phyloP scores from a whole-genome alignment of 2,888 invertebrate genomes.

The Drosophila nr. medialis region DNA sequence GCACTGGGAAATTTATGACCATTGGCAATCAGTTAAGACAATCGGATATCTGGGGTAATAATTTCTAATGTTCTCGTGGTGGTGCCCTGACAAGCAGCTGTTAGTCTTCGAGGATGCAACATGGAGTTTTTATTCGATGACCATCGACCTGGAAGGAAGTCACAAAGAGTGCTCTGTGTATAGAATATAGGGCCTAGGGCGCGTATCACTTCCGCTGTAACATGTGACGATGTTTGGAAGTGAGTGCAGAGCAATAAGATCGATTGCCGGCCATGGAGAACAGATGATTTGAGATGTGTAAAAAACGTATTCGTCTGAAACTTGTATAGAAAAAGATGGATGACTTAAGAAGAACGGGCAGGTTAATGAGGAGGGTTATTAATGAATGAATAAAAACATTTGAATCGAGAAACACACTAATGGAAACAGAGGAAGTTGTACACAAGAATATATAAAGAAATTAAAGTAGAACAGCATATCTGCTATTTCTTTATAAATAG shows the following conservation, averaged over 20 bases:
- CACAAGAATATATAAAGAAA: not conserved
- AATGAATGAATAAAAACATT: constrained; percentile 14
- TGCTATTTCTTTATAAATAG: constrained; percentile 27
- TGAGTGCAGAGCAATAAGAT: constrained; percentile 48
- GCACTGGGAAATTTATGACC: constrained; percentile 65
- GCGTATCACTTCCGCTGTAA: constrained; percentile 40
- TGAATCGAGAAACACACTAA: not conserved
- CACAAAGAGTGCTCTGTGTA: constrained; percentile 6
- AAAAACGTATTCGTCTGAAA: constrained; percentile 1
- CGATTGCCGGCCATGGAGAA: constrained; percentile 38
- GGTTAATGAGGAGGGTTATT: constrained; percentile 7
- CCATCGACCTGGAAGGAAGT: constrained; percentile 46
- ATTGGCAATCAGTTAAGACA: constrained; percentile 79
- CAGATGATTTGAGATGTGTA: constrained; percentile 21
- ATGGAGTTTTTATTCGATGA: constrained; percentile 55
- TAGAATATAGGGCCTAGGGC: constrained; percentile 37
- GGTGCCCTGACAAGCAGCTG: constrained; percentile 56
- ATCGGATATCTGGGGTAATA: constrained; percentile 80
- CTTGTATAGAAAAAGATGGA: constrained; percentile 2
- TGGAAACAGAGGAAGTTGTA: constrained; percentile 13
- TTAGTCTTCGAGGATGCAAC: constrained; percentile 67
- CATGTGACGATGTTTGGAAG: constrained; percentile 45
- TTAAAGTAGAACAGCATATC: not conserved
- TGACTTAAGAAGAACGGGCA: constrained; percentile 11
- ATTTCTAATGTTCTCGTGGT: constrained; percentile 69